Base-by-base conservation (phyloP, 2,113 vertebrate genomes). In the Malurus alboscapulatus region DNA sequence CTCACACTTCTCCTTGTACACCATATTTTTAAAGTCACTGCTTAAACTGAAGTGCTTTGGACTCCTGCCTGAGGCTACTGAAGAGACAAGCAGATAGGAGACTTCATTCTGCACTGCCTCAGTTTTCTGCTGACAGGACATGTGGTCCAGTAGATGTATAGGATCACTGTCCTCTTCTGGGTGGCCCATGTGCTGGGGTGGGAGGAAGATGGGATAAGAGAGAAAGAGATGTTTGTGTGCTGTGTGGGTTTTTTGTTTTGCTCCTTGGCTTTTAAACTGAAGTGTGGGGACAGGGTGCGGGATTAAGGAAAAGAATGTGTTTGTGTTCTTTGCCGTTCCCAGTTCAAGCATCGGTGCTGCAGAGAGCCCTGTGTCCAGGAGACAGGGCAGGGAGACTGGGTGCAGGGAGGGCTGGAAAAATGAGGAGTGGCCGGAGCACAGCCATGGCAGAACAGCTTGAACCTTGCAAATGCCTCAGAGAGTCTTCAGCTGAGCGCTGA, bases 231-330 rank as follows among this genome's bases (percentile, higher is more conserved):
- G 30, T 83, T 88, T 83, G 67, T 73, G 48, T 34, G 9, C 36
- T 76, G 32, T 76, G 50, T 77, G 66, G 72, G 22, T 10, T 67
- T 84, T 91, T 76, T 86, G 71, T 87, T 93, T 94, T 58, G 50
- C 29, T 93, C 42, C 32, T 57, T 85, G 90, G 47, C 90, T 94
- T 92, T 94, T 74, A 93, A 77, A 30, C 42, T 69, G 26, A 84
- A 88, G 55, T 71, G 68, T 80, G 63, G 83, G 88, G 90, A 96
- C 34, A 74, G 63, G 65, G 75, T 30, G 30, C 50, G n/a, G 89
- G 75, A 78, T 83, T 86, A 94, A 30, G n/a, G 30, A 76, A 67
- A 94, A 67, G 87, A 96, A 96, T 92, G 61, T 92, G 84, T 89
- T 82, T 94, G 78, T 92, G 42, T 84, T 91, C 40, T 62, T 47